Evolutionary conservation across 35 echinoderm and acorn worm species (phyloP), one percentile per base, ranked within the genome.

Genomic region (Amphiura filiformis): DNA sequence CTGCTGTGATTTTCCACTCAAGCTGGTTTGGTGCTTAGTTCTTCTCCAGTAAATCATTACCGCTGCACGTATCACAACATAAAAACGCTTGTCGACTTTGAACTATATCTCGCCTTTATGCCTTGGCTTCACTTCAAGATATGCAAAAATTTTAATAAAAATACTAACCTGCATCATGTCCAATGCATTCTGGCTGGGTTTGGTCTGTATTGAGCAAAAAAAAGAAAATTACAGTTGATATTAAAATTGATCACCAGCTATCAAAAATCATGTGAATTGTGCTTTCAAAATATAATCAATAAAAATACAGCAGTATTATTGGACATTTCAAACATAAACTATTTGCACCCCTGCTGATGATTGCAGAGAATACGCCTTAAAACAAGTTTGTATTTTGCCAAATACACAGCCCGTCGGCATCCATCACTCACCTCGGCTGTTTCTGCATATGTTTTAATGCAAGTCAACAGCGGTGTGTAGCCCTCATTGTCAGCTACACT

Each of bases 381-480:
- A 20, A 11, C 44, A 52, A 52, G 44, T 20, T 11, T 52, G 20
- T 52, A 52, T 20, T 52, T 52, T 52, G 44, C 44, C 20, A 7
- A 52, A 7, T 20, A 52, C 44, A 11, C 44, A n/a, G n/a, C n/a
- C n/a, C n/a, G n/a, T n/a, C n/a, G n/a, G n/a, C n/a, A n/a, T n/a
- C n/a, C n/a, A n/a, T 70, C 26, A 70, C 61, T 26, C 28, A 70
- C 61, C 61, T 70, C 61, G 2, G 61, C 61, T 26, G 61, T 70
- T 13, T 49, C 47, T 26, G 42, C 65, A 57, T 92, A 87, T 0
- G 44, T 75, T 1, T 44, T 31, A 35, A 70, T 61, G 30, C 90
- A 92, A 80, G 49, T 87, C 32, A 87, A 77, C 1, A 92, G 78
- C 23, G 90, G 90, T 32, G 90, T 92, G 39, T 39, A 81, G 28